Conservation (phyloP, 2,888 invertebrate species). For the Trisateles emortualis region DNA sequence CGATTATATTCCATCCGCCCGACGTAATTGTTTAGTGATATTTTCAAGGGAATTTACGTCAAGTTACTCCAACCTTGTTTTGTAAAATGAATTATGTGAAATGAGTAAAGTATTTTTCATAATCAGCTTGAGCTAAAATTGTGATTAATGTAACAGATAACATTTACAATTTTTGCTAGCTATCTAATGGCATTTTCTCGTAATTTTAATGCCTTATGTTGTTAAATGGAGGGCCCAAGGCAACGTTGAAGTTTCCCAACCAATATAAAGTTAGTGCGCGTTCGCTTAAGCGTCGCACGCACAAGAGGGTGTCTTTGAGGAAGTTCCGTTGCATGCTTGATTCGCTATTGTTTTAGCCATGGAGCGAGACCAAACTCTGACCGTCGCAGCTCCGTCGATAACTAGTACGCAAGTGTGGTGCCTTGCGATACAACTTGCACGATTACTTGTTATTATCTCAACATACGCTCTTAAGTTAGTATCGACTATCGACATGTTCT, state of each 20-base stretch:
- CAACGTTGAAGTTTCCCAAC: constrained; percentile 76
- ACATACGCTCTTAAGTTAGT: constrained; percentile 72
- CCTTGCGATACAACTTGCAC: constrained; percentile 69
- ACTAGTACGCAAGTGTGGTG: constrained; percentile 72
- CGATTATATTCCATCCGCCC: constrained; percentile 47
- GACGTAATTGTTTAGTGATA: constrained; percentile 42
- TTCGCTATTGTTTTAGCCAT: constrained; percentile 82
- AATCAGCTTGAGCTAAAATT: constrained; percentile 1
- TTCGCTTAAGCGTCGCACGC: constrained; percentile 81
- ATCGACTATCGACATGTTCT: constrained; percentile 68
- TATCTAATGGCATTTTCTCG: constrained; percentile 38
- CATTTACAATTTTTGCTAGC: neutral
- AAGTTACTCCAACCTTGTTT: constrained; percentile 24
- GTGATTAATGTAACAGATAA: constrained; percentile 1
- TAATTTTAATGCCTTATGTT: constrained; percentile 51
- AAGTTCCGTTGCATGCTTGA: constrained; percentile 85
- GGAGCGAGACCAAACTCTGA: constrained; percentile 76
- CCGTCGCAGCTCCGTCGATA: constrained; percentile 63
- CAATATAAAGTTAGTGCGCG: constrained; percentile 82
- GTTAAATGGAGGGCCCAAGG: constrained; percentile 56
- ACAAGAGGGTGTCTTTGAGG: constrained; percentile 81
- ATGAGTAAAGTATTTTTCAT: constrained; percentile 20
- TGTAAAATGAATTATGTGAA: constrained; percentile 19
- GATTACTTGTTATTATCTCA: constrained; percentile 79
- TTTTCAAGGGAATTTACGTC: constrained; percentile 33